Percentiles rank a stretch among this genome's conserved stretches.
Conservation (phyloP, 2,113 vertebrate species). For the Apus apus region DNA sequence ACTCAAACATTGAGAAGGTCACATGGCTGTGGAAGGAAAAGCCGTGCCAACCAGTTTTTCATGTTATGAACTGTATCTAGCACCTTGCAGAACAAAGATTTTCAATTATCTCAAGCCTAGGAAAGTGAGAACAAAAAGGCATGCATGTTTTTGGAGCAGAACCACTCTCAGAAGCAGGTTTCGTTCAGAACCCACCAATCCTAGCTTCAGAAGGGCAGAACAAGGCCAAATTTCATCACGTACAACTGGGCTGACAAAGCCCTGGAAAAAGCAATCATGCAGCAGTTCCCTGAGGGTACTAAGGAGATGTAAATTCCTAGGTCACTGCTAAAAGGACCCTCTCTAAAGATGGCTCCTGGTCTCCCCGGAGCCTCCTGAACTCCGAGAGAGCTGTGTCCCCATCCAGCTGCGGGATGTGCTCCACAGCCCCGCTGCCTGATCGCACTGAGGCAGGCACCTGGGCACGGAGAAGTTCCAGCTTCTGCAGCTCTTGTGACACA, state of each 20-base stretch:
- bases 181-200: neutral
- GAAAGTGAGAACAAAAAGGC: neutral
- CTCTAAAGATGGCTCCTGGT: neutral
- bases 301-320: neutral
- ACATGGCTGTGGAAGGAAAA: neutral
- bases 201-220: neutral
- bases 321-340: neutral
- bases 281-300: neutral
- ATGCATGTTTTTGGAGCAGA: neutral
- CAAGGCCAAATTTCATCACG: neutral
- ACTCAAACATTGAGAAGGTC: neutral
- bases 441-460: rapidly evolving
- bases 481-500: rapidly evolving
- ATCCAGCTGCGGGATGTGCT: rapidly evolving
- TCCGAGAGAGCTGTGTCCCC: neutral
- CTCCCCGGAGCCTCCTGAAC: neutral
- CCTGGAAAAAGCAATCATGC: neutral
- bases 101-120: neutral
- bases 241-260: neutral
- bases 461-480: neutral
- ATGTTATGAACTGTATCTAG: neutral
- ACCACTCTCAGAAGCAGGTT: neutral
- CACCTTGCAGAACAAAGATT: neutral
- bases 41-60: neutral
- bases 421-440: neutral